Conservation (phyloP, 2,797 vertebrate genomes). For the Manis pentadactyla region DNA sequence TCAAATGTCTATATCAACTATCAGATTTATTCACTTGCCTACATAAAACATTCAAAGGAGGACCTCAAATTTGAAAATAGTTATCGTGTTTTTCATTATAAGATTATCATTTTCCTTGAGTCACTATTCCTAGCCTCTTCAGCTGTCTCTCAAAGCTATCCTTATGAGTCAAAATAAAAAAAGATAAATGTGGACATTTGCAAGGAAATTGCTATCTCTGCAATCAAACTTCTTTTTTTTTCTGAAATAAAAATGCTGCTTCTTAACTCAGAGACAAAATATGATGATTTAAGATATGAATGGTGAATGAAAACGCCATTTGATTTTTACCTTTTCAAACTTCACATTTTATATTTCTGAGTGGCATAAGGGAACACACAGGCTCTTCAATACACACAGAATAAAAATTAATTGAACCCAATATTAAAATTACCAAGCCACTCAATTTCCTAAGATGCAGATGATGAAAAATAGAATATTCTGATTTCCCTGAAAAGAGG, state of each 20-base stretch:
- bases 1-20: neutral
- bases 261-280: neutral
- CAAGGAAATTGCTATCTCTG: neutral
- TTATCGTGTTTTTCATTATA: neutral
- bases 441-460: neutral
- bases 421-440: neutral
- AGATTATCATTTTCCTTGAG: neutral
- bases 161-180: neutral
- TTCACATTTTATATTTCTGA: constrained; percentile 18
- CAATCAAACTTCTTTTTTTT: neutral
- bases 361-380: neutral
- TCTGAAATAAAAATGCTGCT: neutral
- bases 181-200: neutral
- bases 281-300: neutral
- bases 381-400: neutral
- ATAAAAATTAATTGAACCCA: constrained; percentile 28
- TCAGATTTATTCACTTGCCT: neutral
- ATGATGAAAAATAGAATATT: neutral
- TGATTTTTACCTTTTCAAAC: constrained; percentile 13
- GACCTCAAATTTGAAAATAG: constrained; percentile 10
- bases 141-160: neutral
- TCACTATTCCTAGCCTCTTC: constrained; percentile 3
- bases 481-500: neutral
- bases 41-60: neutral
- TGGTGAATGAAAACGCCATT: constrained; percentile 5